Percentiles rank a stretch among this genome's conserved stretches.
Evolutionary conservation across 2,113 vertebrate species (phyloP).

Genomic region (Ornithorhynchus anatinus): DNA sequence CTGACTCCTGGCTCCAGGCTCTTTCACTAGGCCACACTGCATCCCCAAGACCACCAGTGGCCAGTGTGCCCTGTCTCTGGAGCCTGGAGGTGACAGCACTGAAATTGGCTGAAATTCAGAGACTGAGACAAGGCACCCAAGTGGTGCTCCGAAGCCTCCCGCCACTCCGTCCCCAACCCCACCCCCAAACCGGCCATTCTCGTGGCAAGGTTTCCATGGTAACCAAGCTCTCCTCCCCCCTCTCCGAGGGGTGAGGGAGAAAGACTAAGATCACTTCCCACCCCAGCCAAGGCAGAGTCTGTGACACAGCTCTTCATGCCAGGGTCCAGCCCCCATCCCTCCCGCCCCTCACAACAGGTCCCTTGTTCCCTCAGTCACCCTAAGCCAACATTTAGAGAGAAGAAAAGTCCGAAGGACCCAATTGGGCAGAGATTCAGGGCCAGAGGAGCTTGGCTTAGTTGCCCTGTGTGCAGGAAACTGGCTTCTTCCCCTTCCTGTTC

Average conservation of each 20-base stretch:
- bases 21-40: not conserved
- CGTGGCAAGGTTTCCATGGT: constrained; percentile 33
- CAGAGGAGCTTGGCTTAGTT: not conserved
- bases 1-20: not conserved
- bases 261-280: not conserved
- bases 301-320: not conserved
- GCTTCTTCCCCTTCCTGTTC: not conserved
- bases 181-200: constrained; percentile 50
- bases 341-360: constrained; percentile 45
- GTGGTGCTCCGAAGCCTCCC: too few relatives aligned
- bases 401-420: not conserved
- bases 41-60: not conserved
- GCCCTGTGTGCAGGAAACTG: not conserved
- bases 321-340: not conserved
- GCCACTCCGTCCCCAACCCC: too few relatives aligned
- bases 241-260: constrained; percentile 14
- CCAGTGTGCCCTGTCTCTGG: not conserved
- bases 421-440: constrained; percentile 13
- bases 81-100: not conserved
- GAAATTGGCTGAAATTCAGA: not conserved
- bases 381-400: constrained; percentile 48
- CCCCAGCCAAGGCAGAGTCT: not conserved
- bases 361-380: constrained; percentile 41
- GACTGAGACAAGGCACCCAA: not conserved
- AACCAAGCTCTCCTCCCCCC: constrained; percentile 34